Evolutionary conservation across 2,797 vertebrate species (phyloP).

Genomic region (Falco rusticolus): DNA sequence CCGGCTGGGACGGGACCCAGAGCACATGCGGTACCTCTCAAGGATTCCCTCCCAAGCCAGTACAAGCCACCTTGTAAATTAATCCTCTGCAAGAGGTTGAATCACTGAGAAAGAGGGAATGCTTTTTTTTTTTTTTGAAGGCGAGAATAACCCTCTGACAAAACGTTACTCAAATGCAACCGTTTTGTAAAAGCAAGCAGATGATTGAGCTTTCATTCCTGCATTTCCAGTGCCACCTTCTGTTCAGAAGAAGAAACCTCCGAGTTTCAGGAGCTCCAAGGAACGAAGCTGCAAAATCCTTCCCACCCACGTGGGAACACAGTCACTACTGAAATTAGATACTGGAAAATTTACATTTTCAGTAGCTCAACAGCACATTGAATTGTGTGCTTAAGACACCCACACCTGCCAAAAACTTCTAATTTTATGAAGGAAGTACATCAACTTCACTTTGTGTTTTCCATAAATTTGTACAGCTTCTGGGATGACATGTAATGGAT

Average conservation of each 20-base stretch:
- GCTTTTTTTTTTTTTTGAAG: fast-evolving
- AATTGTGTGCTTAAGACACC: neutral
- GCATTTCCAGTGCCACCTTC: conserved; percentile 37
- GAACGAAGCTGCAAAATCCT: neutral
- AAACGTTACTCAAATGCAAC: fast-evolving
- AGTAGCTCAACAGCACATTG: neutral
- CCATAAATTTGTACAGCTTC: neutral
- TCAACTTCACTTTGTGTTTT: neutral
- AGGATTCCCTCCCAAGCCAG: neutral
- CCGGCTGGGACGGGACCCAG: neutral
- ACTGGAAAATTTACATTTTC: neutral
- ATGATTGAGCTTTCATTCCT: neutral
- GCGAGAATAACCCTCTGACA: fast-evolving
- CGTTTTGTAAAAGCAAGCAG: fast-evolving
- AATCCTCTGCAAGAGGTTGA: neutral
- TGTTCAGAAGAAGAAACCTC: neutral
- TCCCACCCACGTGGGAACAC: neutral
- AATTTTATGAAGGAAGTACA: neutral
- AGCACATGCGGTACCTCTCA: fast-evolving
- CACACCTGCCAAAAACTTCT: neutral
- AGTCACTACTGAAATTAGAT: neutral
- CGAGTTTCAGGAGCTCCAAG: neutral
- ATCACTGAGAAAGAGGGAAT: neutral
- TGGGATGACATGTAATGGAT: neutral
- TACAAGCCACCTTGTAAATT: neutral